Evolutionary conservation across 2,797 vertebrate genomes (phyloP).

Genomic region (Lates japonicus): DNA sequence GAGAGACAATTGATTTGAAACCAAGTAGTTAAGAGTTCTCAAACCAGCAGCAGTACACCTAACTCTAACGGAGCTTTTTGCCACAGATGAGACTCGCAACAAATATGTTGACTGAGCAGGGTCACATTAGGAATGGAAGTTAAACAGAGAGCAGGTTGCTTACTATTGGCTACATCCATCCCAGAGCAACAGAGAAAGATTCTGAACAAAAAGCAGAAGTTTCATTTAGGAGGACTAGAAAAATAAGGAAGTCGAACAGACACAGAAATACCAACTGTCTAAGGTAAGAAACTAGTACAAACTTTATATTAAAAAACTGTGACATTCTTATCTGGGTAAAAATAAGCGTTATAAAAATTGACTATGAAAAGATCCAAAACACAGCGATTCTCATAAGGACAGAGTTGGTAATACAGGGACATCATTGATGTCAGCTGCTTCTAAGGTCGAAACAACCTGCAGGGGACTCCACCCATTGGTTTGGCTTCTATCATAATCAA

Average conservation of each 20-base stretch:
- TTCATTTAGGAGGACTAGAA: conserved; percentile 66
- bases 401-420: conserved; percentile 94
- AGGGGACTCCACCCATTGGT: conserved; percentile 77
- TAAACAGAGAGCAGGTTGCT: conserved; percentile 41
- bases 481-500: conserved; percentile 84
- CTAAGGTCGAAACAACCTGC: conserved; percentile 94
- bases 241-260: conserved; percentile 63
- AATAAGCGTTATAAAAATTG: conserved; percentile 88
- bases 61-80: conserved; percentile 22
- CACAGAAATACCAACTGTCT: conserved; percentile 90
- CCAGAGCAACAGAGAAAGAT: conserved; percentile 50
- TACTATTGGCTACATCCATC: conserved; percentile 59
- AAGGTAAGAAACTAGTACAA: conserved; percentile 97
- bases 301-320: conserved; percentile 90
- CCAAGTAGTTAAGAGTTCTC: conserved; percentile 19
- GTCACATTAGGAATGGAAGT: conserved; percentile 59
- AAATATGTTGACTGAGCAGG: conserved; percentile 31
- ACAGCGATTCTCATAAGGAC: conserved; percentile 92
- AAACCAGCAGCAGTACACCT: conserved; percentile 37
- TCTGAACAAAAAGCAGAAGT: conserved; percentile 51
- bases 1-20: conserved; percentile 17
- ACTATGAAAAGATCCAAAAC: conserved; percentile 95
- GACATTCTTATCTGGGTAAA: conserved; percentile 88
- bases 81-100: conserved; percentile 23
- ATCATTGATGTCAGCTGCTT: conserved; percentile 99